Evolutionary conservation across 1,140 invertebrate genomes (phyloP).

Genomic region (Melipona quadrifasciata): DNA sequence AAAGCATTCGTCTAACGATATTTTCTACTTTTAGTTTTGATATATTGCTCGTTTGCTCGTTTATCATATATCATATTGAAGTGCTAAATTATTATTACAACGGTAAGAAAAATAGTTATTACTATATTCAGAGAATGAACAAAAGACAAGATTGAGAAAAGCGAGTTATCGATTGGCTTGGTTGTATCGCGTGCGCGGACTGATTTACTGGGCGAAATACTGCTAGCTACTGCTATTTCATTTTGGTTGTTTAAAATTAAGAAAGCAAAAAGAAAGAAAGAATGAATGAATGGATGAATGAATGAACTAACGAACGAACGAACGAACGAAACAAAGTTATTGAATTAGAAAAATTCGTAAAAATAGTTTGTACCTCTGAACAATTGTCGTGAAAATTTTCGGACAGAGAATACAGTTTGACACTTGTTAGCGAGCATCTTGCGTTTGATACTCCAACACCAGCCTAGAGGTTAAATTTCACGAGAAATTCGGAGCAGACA

Average conservation of each 20-base stretch:
- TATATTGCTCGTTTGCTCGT: too few species aligned
- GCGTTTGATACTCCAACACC: not conserved
- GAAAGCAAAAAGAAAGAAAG: not conserved
- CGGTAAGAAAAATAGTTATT: not conserved
- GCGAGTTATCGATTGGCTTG: slow-evolving; percentile 30
- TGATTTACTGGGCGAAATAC: not conserved
- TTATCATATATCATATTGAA: too few species aligned
- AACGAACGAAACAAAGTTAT: not conserved
- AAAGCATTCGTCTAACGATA: not conserved
- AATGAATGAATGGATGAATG: not conserved
- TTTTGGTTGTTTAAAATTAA: not conserved
- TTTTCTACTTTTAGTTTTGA: not conserved
- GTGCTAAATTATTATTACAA: too few species aligned
- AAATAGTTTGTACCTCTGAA: slow-evolving; percentile 51
- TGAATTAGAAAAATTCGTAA: not conserved
- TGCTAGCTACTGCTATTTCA: not conserved
- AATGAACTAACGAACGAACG: not conserved
- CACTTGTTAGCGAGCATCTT: slow-evolving; percentile 59
- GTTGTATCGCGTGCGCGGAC: not conserved
- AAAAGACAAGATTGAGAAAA: not conserved
- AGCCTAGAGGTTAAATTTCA: not conserved
- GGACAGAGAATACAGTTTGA: slow-evolving; percentile 13
- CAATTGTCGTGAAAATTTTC: slow-evolving; percentile 19
- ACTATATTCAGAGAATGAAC: too few species aligned
- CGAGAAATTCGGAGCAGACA: not conserved